phyloP scores from a whole-genome alignment of 2,113 vertebrate species.

The Lichenostomus cassidix region DNA sequence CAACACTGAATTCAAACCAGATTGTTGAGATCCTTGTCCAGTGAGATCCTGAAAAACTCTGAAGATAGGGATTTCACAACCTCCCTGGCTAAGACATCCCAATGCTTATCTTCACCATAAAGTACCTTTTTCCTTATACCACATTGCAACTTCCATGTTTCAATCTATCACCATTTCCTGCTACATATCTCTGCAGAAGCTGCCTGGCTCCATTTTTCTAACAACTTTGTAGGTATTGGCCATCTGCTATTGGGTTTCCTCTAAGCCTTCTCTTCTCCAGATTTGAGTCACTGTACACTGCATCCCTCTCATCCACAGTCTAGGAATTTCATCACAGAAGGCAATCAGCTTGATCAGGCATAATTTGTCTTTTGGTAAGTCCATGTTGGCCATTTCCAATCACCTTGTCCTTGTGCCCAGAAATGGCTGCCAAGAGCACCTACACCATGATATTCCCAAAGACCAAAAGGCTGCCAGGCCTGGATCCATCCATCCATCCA shows the following conservation, averaged over 20 bases:
- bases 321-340: neutral
- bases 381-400: neutral
- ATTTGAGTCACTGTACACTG: neutral
- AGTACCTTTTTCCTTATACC: neutral
- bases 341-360: neutral
- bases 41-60: neutral
- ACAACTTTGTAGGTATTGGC: neutral
- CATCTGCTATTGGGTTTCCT: neutral
- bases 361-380: neutral
- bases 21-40: neutral
- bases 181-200: neutral
- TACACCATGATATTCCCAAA: neutral
- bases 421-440: neutral
- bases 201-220: neutral
- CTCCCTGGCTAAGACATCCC: neutral
- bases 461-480: neutral
- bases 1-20: constrained; percentile 14
- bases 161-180: neutral
- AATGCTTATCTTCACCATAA: neutral
- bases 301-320: neutral
- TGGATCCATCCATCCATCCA: neutral
- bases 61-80: neutral
- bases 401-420: neutral
- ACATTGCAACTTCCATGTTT: neutral
- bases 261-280: neutral